These are phyloP conservation scores for Drosophila yakuba DNA, from an alignment of 1,140 invertebrate genomes.

Conservation along the genomic window DNA sequence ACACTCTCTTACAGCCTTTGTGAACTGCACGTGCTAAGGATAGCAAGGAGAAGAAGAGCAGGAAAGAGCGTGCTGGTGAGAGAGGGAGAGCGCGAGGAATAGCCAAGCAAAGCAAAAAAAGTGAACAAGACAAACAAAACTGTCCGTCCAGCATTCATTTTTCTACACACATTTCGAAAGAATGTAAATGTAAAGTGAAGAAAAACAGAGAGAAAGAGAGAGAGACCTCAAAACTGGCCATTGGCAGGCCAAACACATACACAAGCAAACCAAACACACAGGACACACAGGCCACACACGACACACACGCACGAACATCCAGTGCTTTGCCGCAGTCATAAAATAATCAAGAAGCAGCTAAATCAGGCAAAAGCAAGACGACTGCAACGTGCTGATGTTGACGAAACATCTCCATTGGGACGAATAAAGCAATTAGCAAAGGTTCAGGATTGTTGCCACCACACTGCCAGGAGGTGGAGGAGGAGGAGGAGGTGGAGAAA, in stretches of 20 bases:
- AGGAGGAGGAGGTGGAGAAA: slow-evolving; percentile 12
- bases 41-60: background rate
- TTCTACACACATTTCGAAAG: slow-evolving; percentile 42
- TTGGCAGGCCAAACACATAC: slow-evolving; percentile 59
- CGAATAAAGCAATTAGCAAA: slow-evolving; percentile 81
- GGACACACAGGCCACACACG: slow-evolving; percentile 5
- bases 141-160: slow-evolving; percentile 69
- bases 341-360: slow-evolving; percentile 78
- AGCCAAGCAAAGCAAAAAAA: slow-evolving; percentile 36
- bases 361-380: slow-evolving; percentile 40
- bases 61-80: slow-evolving; percentile 19
- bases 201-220: slow-evolving; percentile 51
- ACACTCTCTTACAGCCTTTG: slow-evolving; percentile 28
- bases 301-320: slow-evolving; percentile 30
- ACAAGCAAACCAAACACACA: slow-evolving; percentile 26
- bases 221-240: slow-evolving; percentile 76
- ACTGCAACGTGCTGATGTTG: slow-evolving; percentile 68
- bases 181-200: slow-evolving; percentile 63
- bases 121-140: slow-evolving; percentile 51
- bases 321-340: slow-evolving; percentile 75
- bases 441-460: slow-evolving; percentile 45
- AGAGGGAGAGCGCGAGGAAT: slow-evolving; percentile 41
- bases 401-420: slow-evolving; percentile 80
- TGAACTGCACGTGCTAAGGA: slow-evolving; percentile 62
- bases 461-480: slow-evolving; percentile 32